phyloP scores from a whole-genome alignment of 2,113 vertebrate species.

The Empidonax alnorum region DNA sequence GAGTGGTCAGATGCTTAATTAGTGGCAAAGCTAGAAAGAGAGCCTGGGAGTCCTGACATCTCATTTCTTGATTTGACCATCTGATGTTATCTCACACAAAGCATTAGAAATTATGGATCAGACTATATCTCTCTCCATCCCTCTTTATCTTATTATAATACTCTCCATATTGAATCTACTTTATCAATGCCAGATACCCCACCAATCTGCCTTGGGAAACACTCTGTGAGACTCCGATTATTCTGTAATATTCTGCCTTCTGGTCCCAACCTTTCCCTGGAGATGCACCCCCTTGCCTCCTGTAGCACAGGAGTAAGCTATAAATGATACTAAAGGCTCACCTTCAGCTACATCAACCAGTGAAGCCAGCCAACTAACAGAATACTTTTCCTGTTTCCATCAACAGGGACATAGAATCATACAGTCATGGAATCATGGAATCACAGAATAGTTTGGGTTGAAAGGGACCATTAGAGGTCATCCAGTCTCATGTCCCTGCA shows the following conservation, averaged over 20 bases:
- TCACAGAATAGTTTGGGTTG: neutral
- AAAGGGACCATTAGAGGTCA: neutral
- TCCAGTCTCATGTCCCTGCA: neutral
- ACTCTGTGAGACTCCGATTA: neutral
- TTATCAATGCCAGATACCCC: neutral
- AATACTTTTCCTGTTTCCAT: neutral
- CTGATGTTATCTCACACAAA: neutral
- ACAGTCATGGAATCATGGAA: neutral
- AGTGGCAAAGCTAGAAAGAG: neutral
- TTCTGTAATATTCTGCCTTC: neutral
- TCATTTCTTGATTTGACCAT: neutral
- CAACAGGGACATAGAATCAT: neutral
- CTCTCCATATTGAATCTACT: neutral
- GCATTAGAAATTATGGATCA: neutral
- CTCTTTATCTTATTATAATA: neutral
- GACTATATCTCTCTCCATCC: neutral
- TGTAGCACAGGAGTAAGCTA: neutral
- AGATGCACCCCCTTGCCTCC: neutral
- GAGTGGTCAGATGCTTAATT: constrained; percentile 28
- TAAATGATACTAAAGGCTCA: neutral
- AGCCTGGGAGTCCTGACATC: neutral
- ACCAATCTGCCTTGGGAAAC: neutral
- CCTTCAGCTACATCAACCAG: neutral
- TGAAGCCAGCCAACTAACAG: neutral
- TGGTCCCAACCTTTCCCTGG: neutral